Evolutionary conservation across 2,888 invertebrate genomes (phyloP), one percentile per base, ranked within the genome.

Genomic region (Drepana falcataria): DNA sequence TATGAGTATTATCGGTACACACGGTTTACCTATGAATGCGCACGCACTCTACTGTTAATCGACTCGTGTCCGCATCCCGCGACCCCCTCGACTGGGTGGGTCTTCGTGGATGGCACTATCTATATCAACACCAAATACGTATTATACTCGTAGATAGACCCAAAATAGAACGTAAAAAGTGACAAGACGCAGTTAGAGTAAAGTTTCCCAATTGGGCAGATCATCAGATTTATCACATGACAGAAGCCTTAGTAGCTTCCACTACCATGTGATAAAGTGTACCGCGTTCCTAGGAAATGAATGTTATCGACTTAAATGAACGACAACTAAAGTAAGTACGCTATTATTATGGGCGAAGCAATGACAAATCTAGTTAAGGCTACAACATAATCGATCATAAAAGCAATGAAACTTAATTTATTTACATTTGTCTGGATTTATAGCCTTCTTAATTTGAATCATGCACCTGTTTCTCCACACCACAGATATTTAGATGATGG

Each of bases 381-480:
- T 51, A 54, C 48, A 58, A 56, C 47, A 53, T 60, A 55, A 55
- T 53, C 48, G 56, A 53, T 51, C 44, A 44, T 44, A 44, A 44
- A 44, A 44, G 2, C 6, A 48, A 56, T 60, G 55, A 60, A 58
- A 58, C 44, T 53, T 53, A 49, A 56, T 58, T 55, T 57, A 53
- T 49, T 53, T 44, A 48, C 56, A 54, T 49, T 48, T 51, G 52
- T 54, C 51, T 37, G 41, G 35, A 51, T 57, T 54, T 52, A 48
- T 51, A 47, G 51, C 37, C 44, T 34, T 51, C 48, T 48, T 49
- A 41, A 53, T 37, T 41, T 35, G 33, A 33, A 44, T 9, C 51
- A 54, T 49, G 6, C 49, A 48, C 48, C 41, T 48, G 47, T 54
- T 37, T 3, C 21, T 35, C 47, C n/a, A 4, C 35, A 47, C 3